Evolutionary conservation across 2,797 vertebrate genomes (phyloP).

Genomic region (Saxicola maurus): DNA sequence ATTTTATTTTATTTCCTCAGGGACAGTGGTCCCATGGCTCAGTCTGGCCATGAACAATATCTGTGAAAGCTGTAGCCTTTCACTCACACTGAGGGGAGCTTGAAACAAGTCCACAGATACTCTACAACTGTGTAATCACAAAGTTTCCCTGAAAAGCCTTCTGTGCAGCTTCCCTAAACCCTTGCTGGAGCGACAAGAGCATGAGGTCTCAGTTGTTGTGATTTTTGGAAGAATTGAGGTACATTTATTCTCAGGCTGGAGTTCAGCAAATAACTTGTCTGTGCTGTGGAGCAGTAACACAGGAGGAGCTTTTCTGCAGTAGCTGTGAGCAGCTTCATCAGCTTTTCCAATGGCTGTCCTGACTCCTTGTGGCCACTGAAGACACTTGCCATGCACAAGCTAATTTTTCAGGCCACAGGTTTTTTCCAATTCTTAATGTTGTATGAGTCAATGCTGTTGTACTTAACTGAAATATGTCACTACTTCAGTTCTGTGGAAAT

Average conservation of each 20-base stretch:
- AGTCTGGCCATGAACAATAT: background rate
- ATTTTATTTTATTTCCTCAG: background rate
- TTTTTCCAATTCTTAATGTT: background rate
- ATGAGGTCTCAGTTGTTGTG: background rate
- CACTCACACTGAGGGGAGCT: background rate
- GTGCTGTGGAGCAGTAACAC: background rate
- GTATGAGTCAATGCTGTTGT: too few species aligned
- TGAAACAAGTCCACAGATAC: background rate
- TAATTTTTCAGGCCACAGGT: background rate
- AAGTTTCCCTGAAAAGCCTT: background rate
- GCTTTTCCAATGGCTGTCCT: background rate
- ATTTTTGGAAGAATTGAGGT: background rate
- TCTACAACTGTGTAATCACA: background rate
- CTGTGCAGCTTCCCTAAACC: background rate
- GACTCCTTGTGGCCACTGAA: constrained; percentile 44
- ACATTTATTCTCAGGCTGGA: background rate
- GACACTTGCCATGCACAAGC: background rate
- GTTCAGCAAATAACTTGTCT: background rate
- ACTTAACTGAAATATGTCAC: background rate
- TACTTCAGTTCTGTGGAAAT: background rate
- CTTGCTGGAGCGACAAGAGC: background rate
- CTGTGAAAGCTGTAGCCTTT: background rate
- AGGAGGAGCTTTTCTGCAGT: background rate
- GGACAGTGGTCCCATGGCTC: accelerated
- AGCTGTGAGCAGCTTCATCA: background rate